Evolutionary conservation across 2,797 vertebrate species (phyloP), one percentile per base, ranked within the genome.

Genomic region (Yasuhikotakia modesta): DNA sequence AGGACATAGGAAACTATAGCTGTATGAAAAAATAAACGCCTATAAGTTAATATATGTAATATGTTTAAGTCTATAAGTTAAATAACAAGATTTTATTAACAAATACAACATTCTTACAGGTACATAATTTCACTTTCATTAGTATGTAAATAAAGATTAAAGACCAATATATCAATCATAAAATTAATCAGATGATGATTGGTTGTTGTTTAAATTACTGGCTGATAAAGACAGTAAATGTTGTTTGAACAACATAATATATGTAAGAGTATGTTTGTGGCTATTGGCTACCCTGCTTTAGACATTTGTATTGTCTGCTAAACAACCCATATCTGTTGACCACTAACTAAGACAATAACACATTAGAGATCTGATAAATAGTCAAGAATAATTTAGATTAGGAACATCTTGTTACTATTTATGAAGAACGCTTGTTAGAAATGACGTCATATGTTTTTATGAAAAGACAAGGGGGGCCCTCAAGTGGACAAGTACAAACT

Each of bases 381-480:
- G 27, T 27, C 27, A 27, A 27, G 2, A 4, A 27, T 27, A 27
- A 27, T 2, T n/a, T n/a, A 48, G 14, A 63, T 43, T 12, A 61
- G 50, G 22, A 16, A 60, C 8, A 61, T 3, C 17, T 39, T 30
- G 43, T 43, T 46, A 45, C 45, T 14, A 61, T 21, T 57, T 16
- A 21, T 57, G 52, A 60, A 50, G 5, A 68, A 30, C 0, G 16
- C 19, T 69, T 39, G 53, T 48, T 53, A 45, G 21, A 22, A 17
- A 72, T 77, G 52, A 75, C 30, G 60, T 74, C 65, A 65, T 65
- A 12, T 17, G 11, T 19, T 8, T 66, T 13, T 48, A 30, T 16
- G 1, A 12, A 52, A 73, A 46, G 35, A 82, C 70, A 74, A 67
- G 52, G 24, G 24, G 22, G 12, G 60, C 64, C 80, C 82, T 77